These are phyloP conservation scores for Noturus placidus DNA, from an alignment of 2,113 vertebrate species.

Conservation along the genomic window DNA sequence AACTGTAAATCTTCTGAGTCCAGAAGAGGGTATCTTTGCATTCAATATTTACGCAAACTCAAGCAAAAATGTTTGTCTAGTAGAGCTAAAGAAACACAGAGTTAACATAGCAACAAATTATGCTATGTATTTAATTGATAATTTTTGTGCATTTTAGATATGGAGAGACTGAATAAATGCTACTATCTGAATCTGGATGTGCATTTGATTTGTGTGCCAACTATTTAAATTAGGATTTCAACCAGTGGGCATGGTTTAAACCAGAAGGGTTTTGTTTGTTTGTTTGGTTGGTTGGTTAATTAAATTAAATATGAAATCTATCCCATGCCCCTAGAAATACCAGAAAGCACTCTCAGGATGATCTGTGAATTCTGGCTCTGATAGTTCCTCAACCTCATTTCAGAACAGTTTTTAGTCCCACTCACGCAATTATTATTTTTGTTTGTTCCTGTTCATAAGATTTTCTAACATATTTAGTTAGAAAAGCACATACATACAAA, in stretches of 20 bases:
- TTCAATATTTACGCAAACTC: neutral
- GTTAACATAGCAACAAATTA: neutral
- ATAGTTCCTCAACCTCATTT: neutral
- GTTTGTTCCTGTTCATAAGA: neutral
- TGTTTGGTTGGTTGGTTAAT: neutral
- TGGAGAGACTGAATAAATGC: neutral
- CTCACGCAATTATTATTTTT: neutral
- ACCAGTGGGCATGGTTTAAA: neutral
- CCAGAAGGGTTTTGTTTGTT: neutral
- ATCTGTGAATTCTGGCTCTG: neutral
- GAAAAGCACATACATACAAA: neutral
- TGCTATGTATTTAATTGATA: neutral
- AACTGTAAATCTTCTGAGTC: neutral
- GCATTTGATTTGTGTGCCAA: slow-evolving; percentile 8
- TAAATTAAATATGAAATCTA: neutral
- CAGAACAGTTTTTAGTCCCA: neutral
- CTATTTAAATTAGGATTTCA: neutral
- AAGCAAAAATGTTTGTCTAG: neutral
- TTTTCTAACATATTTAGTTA: neutral
- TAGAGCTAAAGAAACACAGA: neutral
- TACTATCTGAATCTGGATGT: neutral
- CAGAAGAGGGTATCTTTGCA: too few relatives aligned
- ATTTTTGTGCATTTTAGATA: neutral
- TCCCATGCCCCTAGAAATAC: neutral
- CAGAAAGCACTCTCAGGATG: neutral